Evolutionary conservation across 2,888 invertebrate species (phyloP), one percentile per base, ranked within the genome.

Genomic region (Philereme vetulata): DNA sequence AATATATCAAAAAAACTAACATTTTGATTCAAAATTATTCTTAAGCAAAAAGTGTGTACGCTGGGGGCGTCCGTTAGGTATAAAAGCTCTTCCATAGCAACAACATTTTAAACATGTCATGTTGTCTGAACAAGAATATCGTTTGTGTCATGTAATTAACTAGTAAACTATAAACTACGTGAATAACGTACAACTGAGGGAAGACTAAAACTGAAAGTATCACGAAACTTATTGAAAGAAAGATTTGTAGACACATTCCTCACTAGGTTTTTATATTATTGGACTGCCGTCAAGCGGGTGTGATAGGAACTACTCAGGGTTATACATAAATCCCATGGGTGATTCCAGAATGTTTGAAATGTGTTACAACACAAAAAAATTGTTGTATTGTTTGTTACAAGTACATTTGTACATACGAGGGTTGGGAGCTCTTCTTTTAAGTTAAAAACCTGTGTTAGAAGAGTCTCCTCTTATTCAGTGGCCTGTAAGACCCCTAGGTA

Each of bases 341-440:
- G 44, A 33, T 62, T 62, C 49, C 58, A 56, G 53, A 61, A 56
- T 53, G 10, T 59, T 55, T 45, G 36, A 47, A 61, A 21, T 21
- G 7, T 11, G 9, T 9, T n/a, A 42, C 9, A 42, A 4, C n/a
- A 42, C n/a, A 9, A 8, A 40, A 6, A 4, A n/a, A 42, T 9
- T 4, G 5, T n/a, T 42, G 5, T 36, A 42, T 9, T 8, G 3
- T 42, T n/a, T 42, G 7, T 21, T 21, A 21, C 21, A 21, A 21
- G 21, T 21, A 21, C 21, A 21, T 21, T 21, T 21, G 1, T 21
- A 21, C 1, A 21, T 21, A 21, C 21, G 1, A 21, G 21, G 21
- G 21, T 21, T 21, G 21, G 21, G 21, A 21, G 21, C 21, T 21
- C 21, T 21, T 21, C n/a, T 21, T 21, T 21, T 21, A 21, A 21